phyloP scores from a whole-genome alignment of 2,797 vertebrate genomes.

The Pseudochirops cupreus region DNA sequence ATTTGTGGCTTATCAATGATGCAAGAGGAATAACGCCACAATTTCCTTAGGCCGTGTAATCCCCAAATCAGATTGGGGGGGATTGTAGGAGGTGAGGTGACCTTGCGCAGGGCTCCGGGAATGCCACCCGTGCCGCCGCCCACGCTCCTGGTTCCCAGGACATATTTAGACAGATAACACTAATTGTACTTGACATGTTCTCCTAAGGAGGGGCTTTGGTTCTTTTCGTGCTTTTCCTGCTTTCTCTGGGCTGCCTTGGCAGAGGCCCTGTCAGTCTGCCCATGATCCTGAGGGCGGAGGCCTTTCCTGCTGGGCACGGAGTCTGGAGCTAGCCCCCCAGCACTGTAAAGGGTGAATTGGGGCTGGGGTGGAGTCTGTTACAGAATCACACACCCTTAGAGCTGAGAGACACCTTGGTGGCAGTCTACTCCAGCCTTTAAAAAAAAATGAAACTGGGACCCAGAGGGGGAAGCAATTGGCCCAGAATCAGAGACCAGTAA shows the following conservation, averaged over 20 bases:
- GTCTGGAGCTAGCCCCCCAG: not conserved
- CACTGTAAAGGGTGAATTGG: not conserved
- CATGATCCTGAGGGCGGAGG: not conserved
- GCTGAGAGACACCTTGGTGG: not conserved
- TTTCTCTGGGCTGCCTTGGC: conserved; percentile 53
- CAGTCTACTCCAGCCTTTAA: not conserved
- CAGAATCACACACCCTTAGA: not conserved
- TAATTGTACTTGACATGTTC: conserved; percentile 89
- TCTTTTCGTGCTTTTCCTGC: conserved; percentile 78
- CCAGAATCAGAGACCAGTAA: not conserved
- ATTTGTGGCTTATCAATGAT: conserved; percentile 91
- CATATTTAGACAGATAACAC: conserved; percentile 89
- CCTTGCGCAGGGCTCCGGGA: conserved; percentile 90
- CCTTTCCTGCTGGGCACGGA: not conserved
- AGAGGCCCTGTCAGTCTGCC: not conserved
- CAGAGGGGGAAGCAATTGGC: not conserved
- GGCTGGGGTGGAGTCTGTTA: not conserved
- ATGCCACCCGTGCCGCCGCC: conserved; percentile 86
- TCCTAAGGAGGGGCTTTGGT: conserved; percentile 86
- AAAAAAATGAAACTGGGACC: not conserved
- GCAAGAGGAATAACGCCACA: conserved; percentile 87
- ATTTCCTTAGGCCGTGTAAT: conserved; percentile 93
- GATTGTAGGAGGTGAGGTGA: conserved; percentile 91
- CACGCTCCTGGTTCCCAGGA: conserved; percentile 86
- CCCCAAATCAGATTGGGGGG: conserved; percentile 93